Evolutionary conservation across 1,140 invertebrate species (phyloP).

Genomic region (Samia ricini): DNA sequence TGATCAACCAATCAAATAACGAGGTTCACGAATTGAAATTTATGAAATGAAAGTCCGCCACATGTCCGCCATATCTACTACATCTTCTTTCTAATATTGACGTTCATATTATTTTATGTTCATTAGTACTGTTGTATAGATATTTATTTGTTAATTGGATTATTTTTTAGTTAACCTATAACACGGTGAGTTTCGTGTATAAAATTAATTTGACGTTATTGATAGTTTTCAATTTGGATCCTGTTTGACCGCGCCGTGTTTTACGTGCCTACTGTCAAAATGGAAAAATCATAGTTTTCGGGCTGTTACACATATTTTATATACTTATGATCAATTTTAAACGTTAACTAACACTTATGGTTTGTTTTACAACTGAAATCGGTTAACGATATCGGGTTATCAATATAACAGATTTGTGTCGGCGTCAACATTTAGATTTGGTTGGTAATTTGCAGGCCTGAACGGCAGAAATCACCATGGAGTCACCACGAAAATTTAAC

Average conservation of each 20-base stretch:
- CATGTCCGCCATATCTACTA: conserved; percentile 74
- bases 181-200: conserved; percentile 56
- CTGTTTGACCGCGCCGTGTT: conserved; percentile 55
- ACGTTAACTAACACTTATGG: conserved; percentile 12
- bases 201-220: conserved; percentile 26
- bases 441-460: conserved; percentile 46
- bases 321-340: conserved; percentile 23
- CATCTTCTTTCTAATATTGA: conserved; percentile 70
- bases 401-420: conserved; percentile 25
- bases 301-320: conserved; percentile 23
- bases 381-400: conserved; percentile 17
- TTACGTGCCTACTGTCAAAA: conserved; percentile 54
- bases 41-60: conserved; percentile 69
- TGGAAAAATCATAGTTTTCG: conserved; percentile 49
- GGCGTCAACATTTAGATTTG: conserved; percentile 21
- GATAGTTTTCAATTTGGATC: conserved; percentile 43
- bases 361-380: conserved; percentile 17
- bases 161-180: conserved; percentile 61
- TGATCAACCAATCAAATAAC: conserved; percentile 32
- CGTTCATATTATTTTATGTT: conserved; percentile 69
- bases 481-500: conserved; percentile 83
- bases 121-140: conserved; percentile 61
- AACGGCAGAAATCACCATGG: conserved; percentile 67
- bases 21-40: conserved; percentile 33
- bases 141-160: conserved; percentile 68